Conservation (phyloP, 1,140 invertebrate species). For the Diachasma alloeum region DNA sequence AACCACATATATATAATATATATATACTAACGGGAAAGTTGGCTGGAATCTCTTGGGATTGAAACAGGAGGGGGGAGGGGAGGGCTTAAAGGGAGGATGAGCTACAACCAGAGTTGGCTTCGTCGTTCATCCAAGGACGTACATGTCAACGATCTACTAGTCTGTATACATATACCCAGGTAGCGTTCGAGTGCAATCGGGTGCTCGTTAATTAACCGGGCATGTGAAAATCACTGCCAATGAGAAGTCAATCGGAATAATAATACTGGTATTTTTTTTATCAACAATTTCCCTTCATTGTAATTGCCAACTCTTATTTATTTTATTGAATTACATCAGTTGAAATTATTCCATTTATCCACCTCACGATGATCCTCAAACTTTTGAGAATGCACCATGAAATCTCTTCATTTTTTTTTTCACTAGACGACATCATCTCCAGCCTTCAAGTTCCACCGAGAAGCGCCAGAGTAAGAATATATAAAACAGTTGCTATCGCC, state of each 20-base stretch:
- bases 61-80: neutral
- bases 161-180: neutral
- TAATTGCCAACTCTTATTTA: no score
- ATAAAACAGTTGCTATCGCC: no score
- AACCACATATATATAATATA: neutral
- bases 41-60: neutral
- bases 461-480: no score
- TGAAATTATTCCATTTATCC: no score
- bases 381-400: no score
- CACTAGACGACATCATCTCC: no score
- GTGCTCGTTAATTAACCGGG: constrained; percentile 3
- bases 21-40: neutral
- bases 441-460: no score
- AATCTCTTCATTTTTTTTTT: no score
- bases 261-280: no score
- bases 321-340: no score
- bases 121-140: neutral
- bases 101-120: neutral
- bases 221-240: constrained; percentile 35
- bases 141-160: neutral
- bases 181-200: neutral
- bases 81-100: neutral
- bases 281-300: no score
- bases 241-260: neutral
- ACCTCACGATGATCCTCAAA: no score